Percentiles rank a stretch among this genome's conserved stretches.
Conservation (phyloP, 2,797 vertebrate species). For the Karalla daura region DNA sequence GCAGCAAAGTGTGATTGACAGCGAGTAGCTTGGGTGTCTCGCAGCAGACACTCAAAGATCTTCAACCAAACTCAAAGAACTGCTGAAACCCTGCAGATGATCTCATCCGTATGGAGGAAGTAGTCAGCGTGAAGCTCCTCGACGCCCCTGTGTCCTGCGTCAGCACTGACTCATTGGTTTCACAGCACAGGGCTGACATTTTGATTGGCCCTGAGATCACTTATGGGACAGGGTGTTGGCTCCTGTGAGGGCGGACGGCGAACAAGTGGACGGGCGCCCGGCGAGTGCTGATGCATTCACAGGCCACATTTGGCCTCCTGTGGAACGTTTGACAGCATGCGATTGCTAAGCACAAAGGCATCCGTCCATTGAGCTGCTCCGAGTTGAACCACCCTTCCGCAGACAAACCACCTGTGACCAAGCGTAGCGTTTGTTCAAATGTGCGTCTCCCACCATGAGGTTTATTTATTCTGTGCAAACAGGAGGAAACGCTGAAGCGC, state of each 20-base stretch:
- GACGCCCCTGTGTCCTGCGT: conserved; percentile 61
- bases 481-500: conserved; percentile 5
- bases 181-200: conserved; percentile 69
- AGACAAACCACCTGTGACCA: conserved; percentile 35
- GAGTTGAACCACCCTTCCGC: conserved; percentile 37
- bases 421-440: conserved; percentile 1
- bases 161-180: conserved; percentile 74
- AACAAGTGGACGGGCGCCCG: conserved; percentile 56
- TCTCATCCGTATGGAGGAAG: conserved; percentile 30
- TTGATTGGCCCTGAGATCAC: conserved; percentile 67
- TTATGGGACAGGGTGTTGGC: conserved; percentile 67
- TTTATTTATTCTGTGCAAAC: conserved; percentile 33
- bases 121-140: conserved; percentile 23
- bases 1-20: conserved; percentile 49
- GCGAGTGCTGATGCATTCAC: conserved; percentile 51
- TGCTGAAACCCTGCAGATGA: conserved; percentile 48
- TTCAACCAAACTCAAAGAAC: conserved; percentile 50
- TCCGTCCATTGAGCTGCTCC: conserved; percentile 39
- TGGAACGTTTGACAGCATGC: conserved; percentile 64
- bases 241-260: conserved; percentile 50
- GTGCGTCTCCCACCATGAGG: not conserved
- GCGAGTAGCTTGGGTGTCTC: conserved; percentile 8
- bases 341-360: conserved; percentile 44
- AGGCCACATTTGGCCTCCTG: conserved; percentile 50
- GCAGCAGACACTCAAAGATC: conserved; percentile 19